phyloP scores from a whole-genome alignment of 2,888 invertebrate genomes.

The Watsonalla cultraria region DNA sequence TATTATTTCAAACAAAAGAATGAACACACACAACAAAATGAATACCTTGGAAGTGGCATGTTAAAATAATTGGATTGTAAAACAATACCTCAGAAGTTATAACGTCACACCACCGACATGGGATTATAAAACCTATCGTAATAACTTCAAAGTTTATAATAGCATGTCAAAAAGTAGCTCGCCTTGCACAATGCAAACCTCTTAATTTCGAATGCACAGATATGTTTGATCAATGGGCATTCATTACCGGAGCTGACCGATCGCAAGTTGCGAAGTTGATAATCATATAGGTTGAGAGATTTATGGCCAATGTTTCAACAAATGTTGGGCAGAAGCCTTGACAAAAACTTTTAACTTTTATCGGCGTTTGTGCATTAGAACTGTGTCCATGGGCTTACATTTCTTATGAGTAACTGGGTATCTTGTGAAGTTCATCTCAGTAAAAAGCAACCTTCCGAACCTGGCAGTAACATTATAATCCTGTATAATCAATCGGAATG shows the following conservation, averaged over 20 bases:
- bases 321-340: slow-evolving; percentile 8
- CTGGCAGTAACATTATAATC: too few relatives aligned
- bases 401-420: too few relatives aligned
- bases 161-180: not conserved
- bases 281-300: slow-evolving; percentile 34
- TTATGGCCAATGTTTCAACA: slow-evolving; percentile 7
- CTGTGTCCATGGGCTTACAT: too few relatives aligned
- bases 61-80: not conserved
- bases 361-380: too few relatives aligned
- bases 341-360: too few relatives aligned
- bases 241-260: slow-evolving; percentile 39
- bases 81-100: not conserved
- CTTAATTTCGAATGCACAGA: slow-evolving; percentile 25
- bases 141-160: slow-evolving; percentile 3
- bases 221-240: slow-evolving; percentile 36
- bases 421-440: too few relatives aligned
- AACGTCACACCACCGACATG: not conserved
- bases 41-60: not conserved
- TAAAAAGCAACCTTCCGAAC: too few relatives aligned
- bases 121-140: not conserved
- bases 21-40: too few relatives aligned
- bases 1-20: too few relatives aligned
- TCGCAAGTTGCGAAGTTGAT: slow-evolving; percentile 47
- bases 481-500: too few relatives aligned
- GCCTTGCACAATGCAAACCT: slow-evolving; percentile 19